Evolutionary conservation across 2,888 invertebrate genomes (phyloP).

Genomic region (Hypena proboscidalis): DNA sequence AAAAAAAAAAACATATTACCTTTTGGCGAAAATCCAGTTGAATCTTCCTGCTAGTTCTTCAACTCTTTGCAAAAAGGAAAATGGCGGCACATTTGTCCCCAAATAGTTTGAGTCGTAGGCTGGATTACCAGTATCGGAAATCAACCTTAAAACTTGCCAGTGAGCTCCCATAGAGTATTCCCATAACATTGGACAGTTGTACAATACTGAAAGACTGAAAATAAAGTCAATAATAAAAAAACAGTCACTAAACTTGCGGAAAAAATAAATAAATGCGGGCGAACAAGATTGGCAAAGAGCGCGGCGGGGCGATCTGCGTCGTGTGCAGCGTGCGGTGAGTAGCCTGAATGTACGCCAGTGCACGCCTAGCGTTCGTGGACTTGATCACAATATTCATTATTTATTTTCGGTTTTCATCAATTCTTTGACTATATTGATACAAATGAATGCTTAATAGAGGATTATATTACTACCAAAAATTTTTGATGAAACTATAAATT

Average conservation of each 20-base stretch:
- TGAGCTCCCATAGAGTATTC: constrained; percentile 56
- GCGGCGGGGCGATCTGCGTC: too few relatives aligned
- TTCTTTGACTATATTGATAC: too few relatives aligned
- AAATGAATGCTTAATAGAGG: too few relatives aligned
- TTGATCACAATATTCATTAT: too few relatives aligned
- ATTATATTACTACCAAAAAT: too few relatives aligned
- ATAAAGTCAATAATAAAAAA: background rate
- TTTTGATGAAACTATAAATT: too few relatives aligned
- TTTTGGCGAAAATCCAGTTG: constrained; percentile 37
- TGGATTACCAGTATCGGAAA: constrained; percentile 53
- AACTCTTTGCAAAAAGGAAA: constrained; percentile 44
- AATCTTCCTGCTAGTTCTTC: constrained; percentile 45
- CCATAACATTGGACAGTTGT: constrained; percentile 58
- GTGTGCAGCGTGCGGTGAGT: too few relatives aligned
- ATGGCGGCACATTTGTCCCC: constrained; percentile 40
- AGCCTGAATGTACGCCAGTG: too few relatives aligned
- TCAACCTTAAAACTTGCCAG: constrained; percentile 46
- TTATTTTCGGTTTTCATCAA: too few relatives aligned
- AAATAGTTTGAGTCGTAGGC: constrained; percentile 49
- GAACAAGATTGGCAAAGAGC: too few relatives aligned
- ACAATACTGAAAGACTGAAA: constrained; percentile 51
- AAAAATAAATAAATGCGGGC: too few relatives aligned
- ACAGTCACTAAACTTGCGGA: background rate
- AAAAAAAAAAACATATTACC: constrained; percentile 33
- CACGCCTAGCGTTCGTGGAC: too few relatives aligned